A percentile compares a stretch with the other conserved stretches of the same genome.
Conservation (phyloP, 2,113 vertebrate species). For the Mesoclemmys tuberculata region DNA sequence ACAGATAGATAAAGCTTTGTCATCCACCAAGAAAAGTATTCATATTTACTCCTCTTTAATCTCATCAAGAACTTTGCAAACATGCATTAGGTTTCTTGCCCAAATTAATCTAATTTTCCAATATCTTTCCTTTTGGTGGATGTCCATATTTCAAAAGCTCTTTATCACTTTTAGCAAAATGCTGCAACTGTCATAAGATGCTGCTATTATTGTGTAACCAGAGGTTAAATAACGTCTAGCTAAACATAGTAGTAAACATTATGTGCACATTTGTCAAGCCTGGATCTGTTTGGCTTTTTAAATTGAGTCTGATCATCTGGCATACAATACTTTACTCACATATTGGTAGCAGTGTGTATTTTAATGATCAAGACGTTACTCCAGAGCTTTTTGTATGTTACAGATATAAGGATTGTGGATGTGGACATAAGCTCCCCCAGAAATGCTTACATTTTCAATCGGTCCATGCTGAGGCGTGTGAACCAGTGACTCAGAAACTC, state of each 20-base stretch:
- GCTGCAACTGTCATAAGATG: not conserved
- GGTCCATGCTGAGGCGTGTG: not conserved
- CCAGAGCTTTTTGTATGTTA: slow-evolving; percentile 10
- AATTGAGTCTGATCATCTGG: not conserved
- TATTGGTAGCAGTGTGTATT: slow-evolving; percentile 27
- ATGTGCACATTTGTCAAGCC: not conserved
- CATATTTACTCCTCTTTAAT: not conserved
- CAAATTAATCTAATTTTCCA: slow-evolving; percentile 3
- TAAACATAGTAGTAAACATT: not conserved
- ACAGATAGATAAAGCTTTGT: not conserved
- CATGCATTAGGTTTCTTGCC: not conserved
- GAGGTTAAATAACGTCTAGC: not conserved
- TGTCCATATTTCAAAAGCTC: slow-evolving; percentile 8
- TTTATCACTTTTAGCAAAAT: not conserved
- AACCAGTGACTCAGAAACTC: not conserved
- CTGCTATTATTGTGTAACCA: slow-evolving; percentile 3
- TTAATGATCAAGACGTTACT: slow-evolving; percentile 1
- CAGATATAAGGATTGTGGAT: not conserved
- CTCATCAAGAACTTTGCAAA: not conserved
- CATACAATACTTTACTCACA: not conserved
- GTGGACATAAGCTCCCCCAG: not conserved
- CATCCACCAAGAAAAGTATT: not conserved
- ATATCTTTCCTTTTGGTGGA: not conserved
- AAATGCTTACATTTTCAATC: not conserved
- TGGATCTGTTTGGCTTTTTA: slow-evolving; percentile 21